Conservation (phyloP, 2,888 invertebrate genomes). For the Drosophila stalkeri region DNA sequence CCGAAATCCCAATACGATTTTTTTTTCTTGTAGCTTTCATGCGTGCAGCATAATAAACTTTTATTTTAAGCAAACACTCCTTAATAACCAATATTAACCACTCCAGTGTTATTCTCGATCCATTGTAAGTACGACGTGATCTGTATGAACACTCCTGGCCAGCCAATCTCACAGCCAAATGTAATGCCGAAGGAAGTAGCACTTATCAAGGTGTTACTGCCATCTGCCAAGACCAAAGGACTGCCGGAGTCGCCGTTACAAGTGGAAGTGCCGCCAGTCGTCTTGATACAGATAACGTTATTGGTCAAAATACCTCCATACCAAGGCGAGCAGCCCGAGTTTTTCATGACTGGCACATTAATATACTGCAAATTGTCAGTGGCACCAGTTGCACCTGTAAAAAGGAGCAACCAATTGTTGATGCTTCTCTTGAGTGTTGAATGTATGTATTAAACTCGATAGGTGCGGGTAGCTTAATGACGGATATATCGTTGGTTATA, state of each 20-base stretch:
- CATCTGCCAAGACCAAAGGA: slow-evolving; percentile 74
- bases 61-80: slow-evolving; percentile 48
- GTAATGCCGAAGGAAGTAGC: slow-evolving; percentile 81
- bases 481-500: slow-evolving; percentile 85
- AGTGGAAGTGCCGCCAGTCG: slow-evolving; percentile 73
- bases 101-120: slow-evolving; percentile 9
- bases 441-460: slow-evolving; percentile 80
- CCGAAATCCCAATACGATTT: slow-evolving; percentile 61
- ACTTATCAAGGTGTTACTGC: slow-evolving; percentile 72
- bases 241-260: slow-evolving; percentile 84
- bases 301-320: slow-evolving; percentile 51
- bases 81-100: slow-evolving; percentile 57
- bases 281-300: slow-evolving; percentile 76
- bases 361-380: slow-evolving; percentile 72
- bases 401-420: not conserved
- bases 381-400: slow-evolving; percentile 49
- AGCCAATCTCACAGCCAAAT: slow-evolving; percentile 81
- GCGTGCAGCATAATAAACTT: slow-evolving; percentile 52
- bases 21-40: slow-evolving; percentile 63
- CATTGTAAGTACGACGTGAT: slow-evolving; percentile 75
- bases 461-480: slow-evolving; percentile 83
- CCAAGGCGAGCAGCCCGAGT: slow-evolving; percentile 65
- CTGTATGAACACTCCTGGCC: slow-evolving; percentile 83
- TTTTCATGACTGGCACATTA: slow-evolving; percentile 64
- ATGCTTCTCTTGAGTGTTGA: slow-evolving; percentile 39